Percentiles rank a stretch among this genome's conserved stretches.
phyloP scores from a whole-genome alignment of 2,113 vertebrate genomes.

The Apus apus region DNA sequence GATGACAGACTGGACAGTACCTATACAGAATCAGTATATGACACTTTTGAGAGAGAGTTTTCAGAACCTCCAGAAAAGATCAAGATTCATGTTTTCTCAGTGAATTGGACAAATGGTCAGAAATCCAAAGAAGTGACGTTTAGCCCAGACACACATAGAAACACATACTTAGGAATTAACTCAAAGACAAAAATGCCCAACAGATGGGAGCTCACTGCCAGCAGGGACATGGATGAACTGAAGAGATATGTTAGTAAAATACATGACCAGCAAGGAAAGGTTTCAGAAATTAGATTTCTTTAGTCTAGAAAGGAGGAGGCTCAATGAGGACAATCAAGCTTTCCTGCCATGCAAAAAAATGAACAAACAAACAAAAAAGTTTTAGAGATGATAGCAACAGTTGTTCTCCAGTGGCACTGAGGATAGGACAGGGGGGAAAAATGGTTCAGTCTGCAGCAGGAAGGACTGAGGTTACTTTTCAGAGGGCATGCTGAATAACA shows the following conservation, averaged over 20 bases:
- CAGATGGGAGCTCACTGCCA: neutral
- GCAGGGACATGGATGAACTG: neutral
- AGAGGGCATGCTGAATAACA: neutral
- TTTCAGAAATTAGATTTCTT: neutral
- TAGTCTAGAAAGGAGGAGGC: neutral
- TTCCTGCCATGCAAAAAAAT: neutral
- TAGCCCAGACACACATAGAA: neutral
- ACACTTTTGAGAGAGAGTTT: neutral
- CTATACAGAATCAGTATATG: neutral
- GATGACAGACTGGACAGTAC: neutral
- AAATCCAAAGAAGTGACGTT: neutral
- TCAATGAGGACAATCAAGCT: neutral
- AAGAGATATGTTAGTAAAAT: neutral
- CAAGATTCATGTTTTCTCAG: neutral
- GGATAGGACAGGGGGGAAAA: rapidly evolving
- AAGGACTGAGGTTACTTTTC: neutral
- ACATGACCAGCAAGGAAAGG: neutral
- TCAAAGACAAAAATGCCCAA: neutral
- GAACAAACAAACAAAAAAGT: neutral
- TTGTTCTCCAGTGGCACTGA: neutral
- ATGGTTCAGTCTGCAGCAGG: neutral
- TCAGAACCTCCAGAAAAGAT: neutral
- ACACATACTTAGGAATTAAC: neutral
- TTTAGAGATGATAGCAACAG: neutral
- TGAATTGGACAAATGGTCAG: neutral